Evolutionary conservation across 2,888 invertebrate genomes (phyloP), one percentile per base, ranked within the genome.

Genomic region (Priocnemis perturbator): DNA sequence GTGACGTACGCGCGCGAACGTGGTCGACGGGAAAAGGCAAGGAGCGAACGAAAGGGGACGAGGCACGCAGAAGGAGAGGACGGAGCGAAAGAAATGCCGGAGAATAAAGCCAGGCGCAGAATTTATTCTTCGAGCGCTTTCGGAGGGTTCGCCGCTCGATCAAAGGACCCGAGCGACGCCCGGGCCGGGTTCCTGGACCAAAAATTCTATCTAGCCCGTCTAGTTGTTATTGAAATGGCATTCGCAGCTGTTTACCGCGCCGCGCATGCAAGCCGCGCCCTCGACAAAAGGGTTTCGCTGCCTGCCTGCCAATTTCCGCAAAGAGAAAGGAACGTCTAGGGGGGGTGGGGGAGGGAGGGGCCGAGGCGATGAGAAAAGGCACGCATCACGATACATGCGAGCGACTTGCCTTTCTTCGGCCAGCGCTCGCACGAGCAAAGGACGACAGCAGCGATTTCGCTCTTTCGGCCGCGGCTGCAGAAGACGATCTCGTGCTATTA

Each of bases 171-270:
- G 50, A 70, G 58, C 71, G 67, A 64, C 58, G 60, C 58, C 56
- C 59, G 68, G 66, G 57, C 48, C 65, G 61, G 69, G 52, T n/a
- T n/a, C 60, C 58, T 55, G 56, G 19, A 73, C 60, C 66, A 77
- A 82, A 37, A 83, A 83, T 77, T 71, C 82, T 81, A 83, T 83
- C 79, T 76, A 64, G 60, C 66, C 66, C 50, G 63, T 50, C 71
- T 68, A 64, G 75, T 68, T 64, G 76, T 81, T 82, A 82, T 84
- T 84, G 84, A 84, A 84, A 83, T 84, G 79, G 79, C 83, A 83
- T 74, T 83, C 79, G 82, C 84, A 84, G 84, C 84, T 84, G 84
- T 83, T 83, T 84, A 83, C 76, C 57, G 52, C 37, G 44, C 47
- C 66, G 74, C 67, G 74, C 69, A 59, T 74, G 73, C 73, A 65